A percentile compares a stretch with the other conserved stretches of the same genome.
phyloP scores from a whole-genome alignment of 2,113 vertebrate genomes.

The Salminus brasiliensis region DNA sequence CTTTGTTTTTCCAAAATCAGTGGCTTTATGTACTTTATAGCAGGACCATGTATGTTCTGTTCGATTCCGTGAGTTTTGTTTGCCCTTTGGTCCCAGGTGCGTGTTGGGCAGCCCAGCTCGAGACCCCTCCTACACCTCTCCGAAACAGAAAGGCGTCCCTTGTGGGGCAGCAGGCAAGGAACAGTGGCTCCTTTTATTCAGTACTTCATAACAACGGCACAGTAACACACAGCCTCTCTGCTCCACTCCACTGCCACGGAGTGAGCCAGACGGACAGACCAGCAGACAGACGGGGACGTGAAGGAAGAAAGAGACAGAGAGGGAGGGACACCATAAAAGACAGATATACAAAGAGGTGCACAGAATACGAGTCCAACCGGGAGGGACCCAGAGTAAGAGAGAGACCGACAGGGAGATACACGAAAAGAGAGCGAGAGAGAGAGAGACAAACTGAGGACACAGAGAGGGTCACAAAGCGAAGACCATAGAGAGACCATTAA shows the following conservation, averaged over 20 bases:
- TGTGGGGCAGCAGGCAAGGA: conserved; percentile 69
- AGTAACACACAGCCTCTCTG: conserved; percentile 56
- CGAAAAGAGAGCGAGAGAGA: no score
- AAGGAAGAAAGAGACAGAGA: neutral
- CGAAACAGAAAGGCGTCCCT: conserved; percentile 71
- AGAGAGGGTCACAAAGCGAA: no score
- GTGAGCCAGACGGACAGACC: neutral
- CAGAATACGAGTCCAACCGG: no score
- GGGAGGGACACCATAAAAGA: no score
- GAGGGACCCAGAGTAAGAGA: no score
- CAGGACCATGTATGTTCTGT: no score
- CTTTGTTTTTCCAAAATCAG: no score
- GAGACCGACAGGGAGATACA: no score
- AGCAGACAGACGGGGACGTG: neutral
- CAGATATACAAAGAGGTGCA: no score
- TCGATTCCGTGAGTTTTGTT: neutral
- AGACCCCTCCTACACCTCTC: conserved; percentile 61
- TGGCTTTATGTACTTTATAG: no score
- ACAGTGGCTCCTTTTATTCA: conserved; percentile 77
- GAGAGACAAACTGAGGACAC: no score
- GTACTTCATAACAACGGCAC: conserved; percentile 37
- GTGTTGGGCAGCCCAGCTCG: conserved; percentile 22
- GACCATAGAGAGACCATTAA: no score
- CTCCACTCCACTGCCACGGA: neutral
- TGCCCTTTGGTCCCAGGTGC: neutral